These are phyloP conservation scores for Colossoma macropomum DNA, from an alignment of 2,113 vertebrate species.

Conservation along the genomic window DNA sequence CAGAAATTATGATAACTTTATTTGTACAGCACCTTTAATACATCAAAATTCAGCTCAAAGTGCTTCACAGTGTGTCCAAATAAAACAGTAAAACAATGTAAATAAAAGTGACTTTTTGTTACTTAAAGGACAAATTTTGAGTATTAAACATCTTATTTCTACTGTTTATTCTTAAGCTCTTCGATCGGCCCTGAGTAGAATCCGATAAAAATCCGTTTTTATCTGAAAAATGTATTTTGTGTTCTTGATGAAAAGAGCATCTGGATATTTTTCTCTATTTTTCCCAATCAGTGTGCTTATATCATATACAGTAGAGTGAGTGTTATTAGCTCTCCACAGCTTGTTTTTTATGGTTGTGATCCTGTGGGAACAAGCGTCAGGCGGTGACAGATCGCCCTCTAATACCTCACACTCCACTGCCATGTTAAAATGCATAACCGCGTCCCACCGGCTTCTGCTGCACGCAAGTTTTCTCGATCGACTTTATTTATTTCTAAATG, in stretches of 20 bases:
- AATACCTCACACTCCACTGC: conserved; percentile 57
- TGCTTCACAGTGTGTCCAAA: no score
- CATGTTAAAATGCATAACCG: conserved; percentile 75
- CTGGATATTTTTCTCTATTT: neutral
- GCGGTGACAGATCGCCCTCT: conserved; percentile 63
- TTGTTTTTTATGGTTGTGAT: conserved; percentile 63
- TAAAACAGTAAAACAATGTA: no score
- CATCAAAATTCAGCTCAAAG: no score
- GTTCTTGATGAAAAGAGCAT: neutral
- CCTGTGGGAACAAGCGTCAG: conserved; percentile 44
- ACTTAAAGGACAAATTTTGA: no score
- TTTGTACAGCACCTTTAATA: no score
- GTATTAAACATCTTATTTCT: no score
- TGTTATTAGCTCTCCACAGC: conserved; percentile 60
- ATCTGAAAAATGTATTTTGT: no score
- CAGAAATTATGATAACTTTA: no score
- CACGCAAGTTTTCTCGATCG: conserved; percentile 75
- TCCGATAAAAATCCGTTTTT: neutral
- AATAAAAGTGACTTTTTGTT: no score
- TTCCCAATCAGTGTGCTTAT: neutral
- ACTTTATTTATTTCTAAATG: conserved; percentile 81
- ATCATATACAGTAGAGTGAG: conserved; percentile 40
- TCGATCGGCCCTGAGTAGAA: neutral
- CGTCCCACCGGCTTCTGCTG: conserved; percentile 67
- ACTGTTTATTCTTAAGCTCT: no score